Evolutionary conservation across 2,797 vertebrate species (phyloP).

Genomic region (Balearica regulorum): DNA sequence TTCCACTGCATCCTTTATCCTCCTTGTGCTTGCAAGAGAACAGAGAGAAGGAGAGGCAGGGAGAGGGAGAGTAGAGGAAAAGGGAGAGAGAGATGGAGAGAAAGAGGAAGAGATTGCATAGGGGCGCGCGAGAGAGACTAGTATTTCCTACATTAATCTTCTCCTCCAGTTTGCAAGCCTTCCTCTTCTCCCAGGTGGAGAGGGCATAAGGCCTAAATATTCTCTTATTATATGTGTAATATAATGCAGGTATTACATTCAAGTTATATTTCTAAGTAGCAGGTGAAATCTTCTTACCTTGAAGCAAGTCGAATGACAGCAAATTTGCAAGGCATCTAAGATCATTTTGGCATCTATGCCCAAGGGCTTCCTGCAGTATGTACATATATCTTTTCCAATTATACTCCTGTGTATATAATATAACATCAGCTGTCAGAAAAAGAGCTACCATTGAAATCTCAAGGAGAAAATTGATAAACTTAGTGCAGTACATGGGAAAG

Average conservation of each 20-base stretch:
- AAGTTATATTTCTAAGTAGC: background rate
- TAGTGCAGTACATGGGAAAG: background rate
- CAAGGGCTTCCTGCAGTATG: conserved; percentile 87
- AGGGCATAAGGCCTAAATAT: background rate
- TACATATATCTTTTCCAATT: conserved; percentile 90
- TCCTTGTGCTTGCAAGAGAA: background rate
- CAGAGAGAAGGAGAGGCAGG: background rate
- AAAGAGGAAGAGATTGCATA: background rate
- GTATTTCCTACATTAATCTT: background rate
- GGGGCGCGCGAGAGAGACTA: background rate
- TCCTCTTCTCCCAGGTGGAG: background rate
- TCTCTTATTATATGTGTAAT: background rate
- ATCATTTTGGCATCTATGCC: conserved; percentile 89
- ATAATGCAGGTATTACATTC: background rate
- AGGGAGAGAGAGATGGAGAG: background rate
- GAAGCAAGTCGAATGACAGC: conserved; percentile 93
- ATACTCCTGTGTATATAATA: conserved; percentile 76
- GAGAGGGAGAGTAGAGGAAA: background rate
- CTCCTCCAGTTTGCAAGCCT: background rate
- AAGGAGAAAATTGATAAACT: conserved; percentile 5
- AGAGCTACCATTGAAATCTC: conserved; percentile 6
- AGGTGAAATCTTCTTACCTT: conserved; percentile 80
- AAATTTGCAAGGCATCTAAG: conserved; percentile 90
- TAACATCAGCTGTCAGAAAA: conserved; percentile 50
- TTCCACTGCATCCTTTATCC: background rate